Evolutionary conservation across 2,888 invertebrate species (phyloP).

Genomic region (Rotaria macrura): DNA sequence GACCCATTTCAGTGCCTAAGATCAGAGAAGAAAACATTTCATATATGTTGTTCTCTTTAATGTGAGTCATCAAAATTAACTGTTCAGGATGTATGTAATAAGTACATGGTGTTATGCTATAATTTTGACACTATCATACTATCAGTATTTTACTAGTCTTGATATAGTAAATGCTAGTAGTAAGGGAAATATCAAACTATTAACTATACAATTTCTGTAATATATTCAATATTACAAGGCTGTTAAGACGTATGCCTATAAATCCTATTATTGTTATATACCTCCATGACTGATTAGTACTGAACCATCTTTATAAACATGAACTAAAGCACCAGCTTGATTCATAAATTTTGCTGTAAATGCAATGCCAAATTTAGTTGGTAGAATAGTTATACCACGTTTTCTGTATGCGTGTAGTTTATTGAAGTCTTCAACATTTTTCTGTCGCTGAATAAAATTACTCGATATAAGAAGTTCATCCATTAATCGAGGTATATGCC

Average conservation of each 20-base stretch:
- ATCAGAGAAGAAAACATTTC: background rate
- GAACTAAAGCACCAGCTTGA: constrained; percentile 53
- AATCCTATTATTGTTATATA: constrained; percentile 23
- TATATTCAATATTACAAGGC: too few species aligned
- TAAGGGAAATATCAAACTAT: too few species aligned
- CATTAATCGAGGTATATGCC: constrained; percentile 53
- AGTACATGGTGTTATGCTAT: too few species aligned
- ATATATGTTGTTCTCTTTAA: too few species aligned
- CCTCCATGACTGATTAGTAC: constrained; percentile 42
- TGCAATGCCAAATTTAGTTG: constrained; percentile 41
- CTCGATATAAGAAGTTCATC: constrained; percentile 42
- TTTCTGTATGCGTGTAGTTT: constrained; percentile 45
- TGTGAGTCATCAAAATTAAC: too few species aligned
- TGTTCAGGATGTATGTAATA: too few species aligned
- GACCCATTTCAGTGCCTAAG: constrained; percentile 40
- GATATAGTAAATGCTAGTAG: too few species aligned
- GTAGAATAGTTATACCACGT: constrained; percentile 39
- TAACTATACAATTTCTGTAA: too few species aligned
- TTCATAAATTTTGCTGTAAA: constrained; percentile 38
- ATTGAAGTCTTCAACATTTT: constrained; percentile 44
- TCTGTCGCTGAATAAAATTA: constrained; percentile 39
- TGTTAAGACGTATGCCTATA: too few species aligned
- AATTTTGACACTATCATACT: too few species aligned
- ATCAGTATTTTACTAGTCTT: too few species aligned
- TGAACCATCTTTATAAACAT: constrained; percentile 50